Evolutionary conservation across 2,113 vertebrate species (phyloP).

Genomic region (Accipiter virgatus): DNA sequence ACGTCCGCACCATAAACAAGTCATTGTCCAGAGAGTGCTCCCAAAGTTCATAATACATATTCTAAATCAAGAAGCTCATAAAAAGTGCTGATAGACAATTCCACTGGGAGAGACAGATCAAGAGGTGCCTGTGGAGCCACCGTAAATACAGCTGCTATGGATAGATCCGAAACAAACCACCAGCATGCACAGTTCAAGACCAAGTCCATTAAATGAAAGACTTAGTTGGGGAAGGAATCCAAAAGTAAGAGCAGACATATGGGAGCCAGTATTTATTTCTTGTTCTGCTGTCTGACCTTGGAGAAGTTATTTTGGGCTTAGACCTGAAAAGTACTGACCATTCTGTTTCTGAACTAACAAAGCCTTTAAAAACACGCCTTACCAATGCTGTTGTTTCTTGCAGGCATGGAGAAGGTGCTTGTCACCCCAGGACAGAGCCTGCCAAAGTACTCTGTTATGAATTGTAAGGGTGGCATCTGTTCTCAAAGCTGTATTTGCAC

Average conservation of each 20-base stretch:
- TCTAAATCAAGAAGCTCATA: conserved; percentile 58
- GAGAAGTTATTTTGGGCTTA: conserved; percentile 14
- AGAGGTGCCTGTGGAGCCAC: not conserved
- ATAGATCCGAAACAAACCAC: not conserved
- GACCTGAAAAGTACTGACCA: not conserved
- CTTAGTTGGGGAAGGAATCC: not conserved
- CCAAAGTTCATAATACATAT: not conserved
- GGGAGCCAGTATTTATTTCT: not conserved
- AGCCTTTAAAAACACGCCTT: not conserved
- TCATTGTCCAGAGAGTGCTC: conserved; percentile 14
- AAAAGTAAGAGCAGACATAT: not conserved
- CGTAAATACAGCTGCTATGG: conserved; percentile 23
- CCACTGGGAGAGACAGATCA: not conserved
- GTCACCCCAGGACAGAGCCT: not conserved
- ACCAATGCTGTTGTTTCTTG: not conserved
- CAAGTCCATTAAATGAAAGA: conserved; percentile 14
- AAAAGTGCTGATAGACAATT: conserved; percentile 41
- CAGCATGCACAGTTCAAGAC: not conserved
- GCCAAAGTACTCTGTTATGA: conserved; percentile 13
- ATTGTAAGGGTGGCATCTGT: conserved; percentile 17
- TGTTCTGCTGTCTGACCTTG: conserved; percentile 25
- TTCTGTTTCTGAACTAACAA: not conserved
- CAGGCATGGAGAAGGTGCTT: not conserved
- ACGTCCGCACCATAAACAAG: conserved; percentile 48
- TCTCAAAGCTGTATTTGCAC: conserved; percentile 38